Evolutionary conservation across 2,797 vertebrate genomes (phyloP), one percentile per base, ranked within the genome.

Genomic region (Rhynchonycteris naso): DNA sequence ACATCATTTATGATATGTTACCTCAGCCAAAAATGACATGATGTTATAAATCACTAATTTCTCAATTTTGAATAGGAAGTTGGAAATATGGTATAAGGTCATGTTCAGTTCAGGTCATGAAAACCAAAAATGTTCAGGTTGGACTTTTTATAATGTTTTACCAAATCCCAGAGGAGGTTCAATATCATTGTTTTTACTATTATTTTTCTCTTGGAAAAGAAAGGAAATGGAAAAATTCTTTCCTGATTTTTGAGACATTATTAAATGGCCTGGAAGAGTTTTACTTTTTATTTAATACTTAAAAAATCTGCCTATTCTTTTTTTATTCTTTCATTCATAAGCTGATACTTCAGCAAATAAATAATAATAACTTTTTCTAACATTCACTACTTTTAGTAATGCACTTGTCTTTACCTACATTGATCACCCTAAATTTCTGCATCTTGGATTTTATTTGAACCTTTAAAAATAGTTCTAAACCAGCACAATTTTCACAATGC

Each of bases 11-110:
- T 91, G 54, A 90, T 74, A 96, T 93, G 90, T 85, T 97, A 90
- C 75, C 14, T 91, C 78, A 58, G 95, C 90, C 96, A 90, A 95
- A 95, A 98, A 96, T 93, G 81, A 95, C 95, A 96, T 82, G 81
- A 96, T 88, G n/a, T 26, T 96, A 89, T 98, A 97, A 98, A 98
- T 97, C 91, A 97, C 82, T 91, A 95, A 90, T 96, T 98, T 97
- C 90, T 97, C 89, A 92, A 89, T 97, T 96, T 93, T 95, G 84
- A 94, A 95, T 92, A 93, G 63, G 71, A 97, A 97, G 87, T 83
- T 93, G 96, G 90, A 97, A 93, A 88, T 94, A 95, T 47, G 59
- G 82, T 35, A 84, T 91, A 93, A 96, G 96, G 94, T 97, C 90
- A 88, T 94, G 59, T 47, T 93, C 66, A 95, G 94, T 97, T 98